Evolutionary conservation across 2,888 invertebrate species (phyloP).

Genomic region (Tridacna crocea): DNA sequence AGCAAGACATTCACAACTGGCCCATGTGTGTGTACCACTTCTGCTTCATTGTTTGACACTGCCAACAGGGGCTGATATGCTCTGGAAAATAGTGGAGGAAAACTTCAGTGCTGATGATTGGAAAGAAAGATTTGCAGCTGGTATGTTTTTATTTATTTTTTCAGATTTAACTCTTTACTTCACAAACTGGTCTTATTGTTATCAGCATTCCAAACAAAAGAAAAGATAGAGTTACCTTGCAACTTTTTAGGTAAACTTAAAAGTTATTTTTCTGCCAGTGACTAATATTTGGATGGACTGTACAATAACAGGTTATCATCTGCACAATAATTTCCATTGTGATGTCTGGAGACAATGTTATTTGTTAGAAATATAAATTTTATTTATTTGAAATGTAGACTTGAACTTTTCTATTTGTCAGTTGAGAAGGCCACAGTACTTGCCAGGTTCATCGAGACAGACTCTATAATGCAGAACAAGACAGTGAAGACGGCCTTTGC

Average conservation of each 20-base stretch:
- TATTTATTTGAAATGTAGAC: too few species aligned
- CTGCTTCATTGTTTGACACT: slow-evolving; percentile 97
- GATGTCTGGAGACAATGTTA: too few species aligned
- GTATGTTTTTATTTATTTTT: slow-evolving; percentile 81
- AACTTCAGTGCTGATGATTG: slow-evolving; percentile 96
- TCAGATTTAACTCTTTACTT: too few species aligned
- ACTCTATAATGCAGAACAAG: slow-evolving; percentile 89
- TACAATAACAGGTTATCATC: too few species aligned
- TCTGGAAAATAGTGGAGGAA: slow-evolving; percentile 97
- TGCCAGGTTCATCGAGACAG: slow-evolving; percentile 95
- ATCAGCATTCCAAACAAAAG: too few species aligned
- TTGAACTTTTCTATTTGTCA: slow-evolving; percentile 64
- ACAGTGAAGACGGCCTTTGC: slow-evolving; percentile 95
- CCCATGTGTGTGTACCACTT: slow-evolving; percentile 95
- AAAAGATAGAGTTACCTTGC: too few species aligned
- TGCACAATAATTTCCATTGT: too few species aligned
- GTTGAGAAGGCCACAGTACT: slow-evolving; percentile 97
- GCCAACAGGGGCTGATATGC: slow-evolving; percentile 96
- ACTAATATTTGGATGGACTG: too few species aligned
- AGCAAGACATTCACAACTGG: slow-evolving; percentile 96
- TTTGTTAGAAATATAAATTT: too few species aligned
- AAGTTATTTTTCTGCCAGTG: too few species aligned
- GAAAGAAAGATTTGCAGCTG: slow-evolving; percentile 95
- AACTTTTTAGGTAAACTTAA: too few species aligned
- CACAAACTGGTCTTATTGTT: too few species aligned